phyloP scores from a whole-genome alignment of 2,113 vertebrate genomes.

The Pedetes capensis region DNA sequence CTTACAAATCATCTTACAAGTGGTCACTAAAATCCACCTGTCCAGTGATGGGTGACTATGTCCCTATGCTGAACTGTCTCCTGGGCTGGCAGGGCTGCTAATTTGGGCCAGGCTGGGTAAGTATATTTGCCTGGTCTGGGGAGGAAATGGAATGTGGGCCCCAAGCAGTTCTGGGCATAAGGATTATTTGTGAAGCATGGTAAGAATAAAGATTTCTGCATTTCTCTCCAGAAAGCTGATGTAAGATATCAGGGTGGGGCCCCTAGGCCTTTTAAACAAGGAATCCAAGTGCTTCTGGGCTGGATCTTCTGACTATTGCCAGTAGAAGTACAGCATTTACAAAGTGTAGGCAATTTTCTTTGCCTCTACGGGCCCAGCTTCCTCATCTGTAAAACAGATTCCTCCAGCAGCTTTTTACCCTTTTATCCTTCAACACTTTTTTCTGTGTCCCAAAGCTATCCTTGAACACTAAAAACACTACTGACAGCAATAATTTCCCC shows the following conservation, averaged over 20 bases:
- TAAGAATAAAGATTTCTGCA: background rate
- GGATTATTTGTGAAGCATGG: background rate
- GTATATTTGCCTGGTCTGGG: background rate
- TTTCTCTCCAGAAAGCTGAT: background rate
- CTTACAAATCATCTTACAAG: background rate
- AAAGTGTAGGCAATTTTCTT: no score
- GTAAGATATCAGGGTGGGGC: background rate
- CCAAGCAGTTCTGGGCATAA: background rate
- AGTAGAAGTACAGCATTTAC: rapidly evolving
- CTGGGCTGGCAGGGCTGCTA: background rate
- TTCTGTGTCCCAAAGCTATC: background rate
- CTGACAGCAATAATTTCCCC: background rate
- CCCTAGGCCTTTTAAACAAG: background rate
- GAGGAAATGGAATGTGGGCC: background rate
- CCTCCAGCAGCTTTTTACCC: background rate
- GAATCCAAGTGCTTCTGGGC: background rate
- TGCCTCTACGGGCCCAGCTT: background rate
- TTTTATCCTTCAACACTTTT: background rate
- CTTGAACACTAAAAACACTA: background rate
- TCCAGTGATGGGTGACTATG: background rate
- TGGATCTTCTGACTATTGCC: no score
- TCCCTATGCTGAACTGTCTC: rapidly evolving
- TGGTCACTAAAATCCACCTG: background rate
- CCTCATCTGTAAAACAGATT: background rate
- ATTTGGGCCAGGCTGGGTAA: background rate